These are phyloP conservation scores for Hirundo rustica DNA, from an alignment of 2,797 vertebrate species.

Conservation along the genomic window DNA sequence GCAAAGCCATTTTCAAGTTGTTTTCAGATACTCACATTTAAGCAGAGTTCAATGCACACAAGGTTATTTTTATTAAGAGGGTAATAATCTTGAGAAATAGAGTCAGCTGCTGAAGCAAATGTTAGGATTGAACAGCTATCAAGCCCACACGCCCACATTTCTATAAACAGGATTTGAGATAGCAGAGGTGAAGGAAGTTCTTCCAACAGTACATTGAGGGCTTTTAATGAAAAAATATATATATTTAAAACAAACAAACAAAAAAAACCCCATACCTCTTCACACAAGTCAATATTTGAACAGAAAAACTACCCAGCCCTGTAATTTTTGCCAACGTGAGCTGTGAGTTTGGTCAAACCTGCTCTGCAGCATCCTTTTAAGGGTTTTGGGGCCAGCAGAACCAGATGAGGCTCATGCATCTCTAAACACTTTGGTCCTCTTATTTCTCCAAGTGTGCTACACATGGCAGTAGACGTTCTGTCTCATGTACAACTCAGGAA, in stretches of 20 bases:
- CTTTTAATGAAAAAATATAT: background rate
- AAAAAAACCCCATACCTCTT: background rate
- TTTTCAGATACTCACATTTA: background rate
- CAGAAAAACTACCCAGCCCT: background rate
- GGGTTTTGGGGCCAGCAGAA: background rate
- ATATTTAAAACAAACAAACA: no score
- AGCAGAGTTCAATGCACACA: background rate
- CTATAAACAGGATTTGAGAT: background rate
- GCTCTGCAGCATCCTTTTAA: background rate
- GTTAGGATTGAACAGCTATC: background rate
- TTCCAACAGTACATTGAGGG: background rate
- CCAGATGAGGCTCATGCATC: background rate
- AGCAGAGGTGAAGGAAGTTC: background rate
- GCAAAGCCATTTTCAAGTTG: background rate
- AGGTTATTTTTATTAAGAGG: background rate
- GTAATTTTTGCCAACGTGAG: background rate
- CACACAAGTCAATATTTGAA: background rate
- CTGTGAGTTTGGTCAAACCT: background rate
- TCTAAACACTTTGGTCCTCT: background rate
- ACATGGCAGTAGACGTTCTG: background rate
- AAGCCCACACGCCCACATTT: background rate
- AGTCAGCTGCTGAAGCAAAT: background rate
- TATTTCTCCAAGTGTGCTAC: accelerated
- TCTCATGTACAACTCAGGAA: background rate
- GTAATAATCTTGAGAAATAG: background rate